Conservation (phyloP, 2,113 vertebrate genomes). For the Corydoras sp. region DNA sequence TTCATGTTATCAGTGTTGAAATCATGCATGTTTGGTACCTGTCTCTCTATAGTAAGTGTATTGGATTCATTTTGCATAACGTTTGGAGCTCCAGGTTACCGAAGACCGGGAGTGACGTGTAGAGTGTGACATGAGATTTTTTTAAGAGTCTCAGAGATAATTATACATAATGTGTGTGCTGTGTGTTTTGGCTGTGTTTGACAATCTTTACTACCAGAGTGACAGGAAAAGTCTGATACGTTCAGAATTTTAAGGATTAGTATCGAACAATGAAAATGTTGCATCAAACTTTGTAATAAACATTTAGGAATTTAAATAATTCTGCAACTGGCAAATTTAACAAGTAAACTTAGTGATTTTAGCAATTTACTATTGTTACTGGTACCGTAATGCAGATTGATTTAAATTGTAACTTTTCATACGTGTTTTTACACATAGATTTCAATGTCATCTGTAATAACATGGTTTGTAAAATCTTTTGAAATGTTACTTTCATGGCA, state of each 20-base stretch:
- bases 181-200: constrained; percentile 4
- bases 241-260: neutral
- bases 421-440: no score
- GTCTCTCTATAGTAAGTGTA: no score
- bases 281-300: neutral
- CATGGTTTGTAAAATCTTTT: no score
- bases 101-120: no score
- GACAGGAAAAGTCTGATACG: neutral
- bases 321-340: neutral
- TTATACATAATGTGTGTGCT: constrained; percentile 1
- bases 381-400: no score
- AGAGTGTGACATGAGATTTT: neutral
- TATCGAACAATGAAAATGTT: neutral
- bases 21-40: no score
- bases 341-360: no score
- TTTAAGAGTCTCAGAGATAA: neutral
- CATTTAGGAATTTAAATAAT: neutral
- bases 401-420: no score
- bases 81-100: neutral
- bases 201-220: neutral
- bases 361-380: no score
- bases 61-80: neutral
- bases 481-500: no score
- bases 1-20: no score
- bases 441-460: no score